Conservation (phyloP, 2,797 vertebrate genomes). For the Helostoma temminkii region DNA sequence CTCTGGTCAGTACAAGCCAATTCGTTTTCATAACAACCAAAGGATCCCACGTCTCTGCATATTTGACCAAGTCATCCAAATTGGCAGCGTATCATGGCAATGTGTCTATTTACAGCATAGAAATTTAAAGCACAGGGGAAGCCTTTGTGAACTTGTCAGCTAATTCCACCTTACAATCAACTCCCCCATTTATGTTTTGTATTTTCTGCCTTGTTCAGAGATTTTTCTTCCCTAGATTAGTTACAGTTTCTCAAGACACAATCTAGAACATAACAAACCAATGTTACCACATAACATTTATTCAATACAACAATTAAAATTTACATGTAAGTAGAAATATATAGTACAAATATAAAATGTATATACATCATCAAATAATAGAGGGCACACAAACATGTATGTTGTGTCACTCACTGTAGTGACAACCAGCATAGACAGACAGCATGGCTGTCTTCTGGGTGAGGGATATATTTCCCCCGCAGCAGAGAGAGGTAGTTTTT, state of each 20-base stretch:
- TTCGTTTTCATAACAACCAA: slow-evolving; percentile 57
- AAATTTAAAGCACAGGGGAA: slow-evolving; percentile 34
- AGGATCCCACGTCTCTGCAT: slow-evolving; percentile 35
- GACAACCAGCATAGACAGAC: slow-evolving; percentile 66
- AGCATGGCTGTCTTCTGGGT: slow-evolving; percentile 54
- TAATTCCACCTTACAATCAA: slow-evolving; percentile 13
- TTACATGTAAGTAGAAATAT: slow-evolving; percentile 80
- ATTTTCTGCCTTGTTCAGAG: slow-evolving; percentile 25
- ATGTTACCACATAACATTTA: slow-evolving; percentile 60
- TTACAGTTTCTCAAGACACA: not conserved
- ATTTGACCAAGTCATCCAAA: slow-evolving; percentile 52
- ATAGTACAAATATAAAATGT: slow-evolving; percentile 78
- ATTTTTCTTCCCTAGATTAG: not conserved
- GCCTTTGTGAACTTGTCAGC: slow-evolving; percentile 18
- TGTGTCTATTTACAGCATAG: slow-evolving; percentile 39
- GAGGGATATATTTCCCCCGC: slow-evolving; percentile 58
- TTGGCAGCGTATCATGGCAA: slow-evolving; percentile 42
- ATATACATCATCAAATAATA: slow-evolving; percentile 80
- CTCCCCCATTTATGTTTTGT: slow-evolving; percentile 22
- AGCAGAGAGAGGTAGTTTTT: slow-evolving; percentile 78
- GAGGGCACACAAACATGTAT: slow-evolving; percentile 67
- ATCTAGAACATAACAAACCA: slow-evolving; percentile 14
- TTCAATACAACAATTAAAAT: slow-evolving; percentile 76
- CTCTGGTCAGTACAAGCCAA: slow-evolving; percentile 7
- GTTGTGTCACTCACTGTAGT: slow-evolving; percentile 53